Evolutionary conservation across 2,797 vertebrate genomes (phyloP), one percentile per base, ranked within the genome.

Genomic region (Mareca strepera): DNA sequence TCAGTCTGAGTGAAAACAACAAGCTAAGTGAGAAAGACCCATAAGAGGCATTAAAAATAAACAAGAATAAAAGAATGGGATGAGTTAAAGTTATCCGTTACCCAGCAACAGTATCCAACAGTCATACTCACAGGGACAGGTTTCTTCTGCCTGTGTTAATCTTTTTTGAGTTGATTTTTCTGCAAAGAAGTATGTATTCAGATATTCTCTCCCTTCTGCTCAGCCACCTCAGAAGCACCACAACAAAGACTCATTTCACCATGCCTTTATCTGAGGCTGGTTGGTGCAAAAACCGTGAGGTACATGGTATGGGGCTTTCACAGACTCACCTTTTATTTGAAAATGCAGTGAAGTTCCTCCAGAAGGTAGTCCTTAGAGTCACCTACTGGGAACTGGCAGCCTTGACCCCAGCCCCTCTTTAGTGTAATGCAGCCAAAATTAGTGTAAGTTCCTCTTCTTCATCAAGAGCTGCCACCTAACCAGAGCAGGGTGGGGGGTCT

Each of bases 21-120:
- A 82, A 13, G 37, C 12, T 68, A 77, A 93, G 50, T 43, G 58
- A 72, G 80, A 69, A 78, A 76, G 37, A 46, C 28, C 2, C 17
- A 41, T 81, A 43, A 55, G 74, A 83, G 23, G 29, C 17, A 39
- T 55, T 66, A 74, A 81, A 90, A 94, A 86, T 76, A 72, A 72
- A n/a, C 86, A 94, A 35, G 48, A 73, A 75, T 69, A 59, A 59
- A 86, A 81, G 67, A 86, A 53, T 0, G 1, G 56, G 52, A 82
- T 79, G 70, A 0, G 2, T 83, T 93, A 63, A 92, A 94, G 70
- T 86, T 68, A 69, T 72, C 50, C 86, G 85, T 94, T 90, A 86
- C 80, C 93, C 94, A 94, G 93, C 82, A 96, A 94, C 94, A 48
- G 59, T n/a, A 82, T 79, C 67, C 88, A 77, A 76, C 80, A 88